Percentiles rank a stretch among this genome's conserved stretches.
These are phyloP conservation scores for Lethenteron reissneri DNA, from an alignment of 2,113 vertebrate species.

Conservation along the genomic window DNA sequence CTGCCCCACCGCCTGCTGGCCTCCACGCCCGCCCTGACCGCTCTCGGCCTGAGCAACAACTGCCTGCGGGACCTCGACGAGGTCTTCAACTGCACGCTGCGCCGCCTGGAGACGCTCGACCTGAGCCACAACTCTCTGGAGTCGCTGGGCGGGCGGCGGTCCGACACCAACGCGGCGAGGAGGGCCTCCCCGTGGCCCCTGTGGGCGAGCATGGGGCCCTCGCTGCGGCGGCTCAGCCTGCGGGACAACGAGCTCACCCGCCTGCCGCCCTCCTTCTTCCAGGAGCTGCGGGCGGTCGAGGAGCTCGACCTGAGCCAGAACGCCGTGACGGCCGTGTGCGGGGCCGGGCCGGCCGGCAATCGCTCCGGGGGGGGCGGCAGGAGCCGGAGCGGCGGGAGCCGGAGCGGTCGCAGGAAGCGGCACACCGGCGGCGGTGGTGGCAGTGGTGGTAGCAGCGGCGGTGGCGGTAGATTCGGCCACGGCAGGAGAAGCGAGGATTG, in stretches of 20 bases:
- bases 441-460: background rate
- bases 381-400: background rate
- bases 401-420: background rate
- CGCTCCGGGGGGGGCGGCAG: background rate
- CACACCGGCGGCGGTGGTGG: constrained; percentile 11
- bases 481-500: constrained; percentile 17
- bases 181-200: no score
- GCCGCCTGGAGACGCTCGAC: constrained; percentile 24
- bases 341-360: constrained; percentile 11
- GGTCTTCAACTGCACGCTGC: constrained; percentile 16
- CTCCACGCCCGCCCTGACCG: constrained; percentile 32
- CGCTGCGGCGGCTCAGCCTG: constrained; percentile 34
- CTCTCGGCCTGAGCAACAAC: constrained; percentile 67
- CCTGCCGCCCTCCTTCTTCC: constrained; percentile 31
- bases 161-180: constrained; percentile 13
- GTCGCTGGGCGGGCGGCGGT: constrained; percentile 16
- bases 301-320: constrained; percentile 35
- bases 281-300: constrained; percentile 29
- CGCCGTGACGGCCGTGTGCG: constrained; percentile 37
- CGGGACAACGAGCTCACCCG: constrained; percentile 34
- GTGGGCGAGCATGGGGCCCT: no score
- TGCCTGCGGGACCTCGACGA: constrained; percentile 37
- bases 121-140: constrained; percentile 46
- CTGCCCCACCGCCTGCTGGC: constrained; percentile 37
- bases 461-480: no score